Base-by-base conservation (phyloP, 1,140 invertebrate species). In the Heliconius congener region DNA sequence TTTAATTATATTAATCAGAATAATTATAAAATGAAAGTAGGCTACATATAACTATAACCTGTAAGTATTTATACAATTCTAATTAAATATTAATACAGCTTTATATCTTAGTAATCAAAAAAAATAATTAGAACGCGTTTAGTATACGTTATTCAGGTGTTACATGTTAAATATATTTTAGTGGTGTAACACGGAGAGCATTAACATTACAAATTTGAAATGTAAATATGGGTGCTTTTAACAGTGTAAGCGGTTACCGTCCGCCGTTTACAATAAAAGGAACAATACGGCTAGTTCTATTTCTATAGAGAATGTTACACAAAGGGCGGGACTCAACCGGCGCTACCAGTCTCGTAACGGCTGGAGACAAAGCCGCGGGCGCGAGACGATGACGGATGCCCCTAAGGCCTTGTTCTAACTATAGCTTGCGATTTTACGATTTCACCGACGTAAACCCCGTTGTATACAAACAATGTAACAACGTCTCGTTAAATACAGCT, bases 361-460 rank as follows among this genome's bases (percentile, higher is more conserved):
- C 73, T 78, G 73, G 81, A 83, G 80, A 91, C 85, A 89, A 90
- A 88, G 81, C 81, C 74, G 77, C 76, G 82, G 75, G 80, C 77
- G 87, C 84, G 85, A 85, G 86, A 88, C 86, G 88, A 85, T 88
- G 88, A 91, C 88, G 86, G 90, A 90, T 86, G 86, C 84, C 84
- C 83, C 80, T 50, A 75, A 81, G 75, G 70, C 79, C 83, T 84
- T 80, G 78, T 76, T 82, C 78, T 80, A 80, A 81, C 52, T 83
- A 83, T 80, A 83, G 80, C 72, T 23, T 76, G 27, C 37, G 66
- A 80, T 55, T 71, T 77, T 76, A 77, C 72, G 66, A 81, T 73
- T 81, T 72, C 57, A 71, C 79, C 52, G 72, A 46, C 79, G 74
- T 66, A 52, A 77, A 81, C 73, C 50, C 55, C 74, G 27, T 30